Conservation (phyloP, 2,797 vertebrate genomes). For the Acanthurus leucopareius region DNA sequence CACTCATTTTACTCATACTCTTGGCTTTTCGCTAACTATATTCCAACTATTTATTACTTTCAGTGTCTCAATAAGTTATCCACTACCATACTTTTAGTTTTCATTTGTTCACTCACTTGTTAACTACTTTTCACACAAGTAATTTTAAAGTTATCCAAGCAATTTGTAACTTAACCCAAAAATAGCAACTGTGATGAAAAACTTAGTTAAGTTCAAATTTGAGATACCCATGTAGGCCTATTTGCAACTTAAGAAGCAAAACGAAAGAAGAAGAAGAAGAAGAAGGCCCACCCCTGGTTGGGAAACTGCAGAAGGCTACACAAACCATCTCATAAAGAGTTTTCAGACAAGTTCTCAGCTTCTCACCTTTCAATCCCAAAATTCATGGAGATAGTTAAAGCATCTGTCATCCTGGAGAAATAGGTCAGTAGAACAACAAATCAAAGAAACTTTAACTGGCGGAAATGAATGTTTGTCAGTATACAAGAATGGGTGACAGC, state of each 20-base stretch:
- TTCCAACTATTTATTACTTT: too few species aligned
- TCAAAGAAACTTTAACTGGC: constrained; percentile 57
- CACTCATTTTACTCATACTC: too few species aligned
- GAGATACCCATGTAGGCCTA: too few species aligned
- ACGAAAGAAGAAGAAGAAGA: too few species aligned
- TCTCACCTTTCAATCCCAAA: constrained; percentile 20
- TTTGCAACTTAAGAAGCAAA: too few species aligned
- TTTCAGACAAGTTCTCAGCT: constrained; percentile 4
- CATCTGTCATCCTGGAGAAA: constrained; percentile 45
- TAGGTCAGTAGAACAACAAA: constrained; percentile 69
- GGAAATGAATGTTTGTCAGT: constrained; percentile 64
- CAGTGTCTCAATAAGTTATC: too few species aligned
- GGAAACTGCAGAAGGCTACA: neutral
- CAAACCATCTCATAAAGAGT: neutral
- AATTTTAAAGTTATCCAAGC: too few species aligned
- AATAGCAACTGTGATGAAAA: too few species aligned
- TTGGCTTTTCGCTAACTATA: too few species aligned
- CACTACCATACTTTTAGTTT: neutral
- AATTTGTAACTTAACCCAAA: too few species aligned
- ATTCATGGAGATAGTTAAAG: neutral
- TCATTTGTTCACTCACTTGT: neutral
- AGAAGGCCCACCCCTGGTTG: neutral
- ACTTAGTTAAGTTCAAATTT: too few species aligned
- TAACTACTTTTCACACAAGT: neutral
- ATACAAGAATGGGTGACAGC: constrained; percentile 31